phyloP scores from a whole-genome alignment of 2,888 invertebrate species.

The Empis stercorea region DNA sequence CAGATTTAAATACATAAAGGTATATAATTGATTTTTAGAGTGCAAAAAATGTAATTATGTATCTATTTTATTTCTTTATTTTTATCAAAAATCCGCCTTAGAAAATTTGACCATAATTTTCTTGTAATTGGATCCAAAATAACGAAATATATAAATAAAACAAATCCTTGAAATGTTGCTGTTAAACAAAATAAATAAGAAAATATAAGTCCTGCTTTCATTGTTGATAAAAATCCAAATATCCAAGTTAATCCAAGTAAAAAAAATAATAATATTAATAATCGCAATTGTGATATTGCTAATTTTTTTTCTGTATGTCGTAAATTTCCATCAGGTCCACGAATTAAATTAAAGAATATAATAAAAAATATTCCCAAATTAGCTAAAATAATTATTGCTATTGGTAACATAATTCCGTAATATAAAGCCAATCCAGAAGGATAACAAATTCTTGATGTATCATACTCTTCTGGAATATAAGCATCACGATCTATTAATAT shows the following conservation, averaged over 20 bases:
- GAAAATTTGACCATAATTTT: constrained; percentile 37
- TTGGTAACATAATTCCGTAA: constrained; percentile 41
- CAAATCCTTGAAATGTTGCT: constrained; percentile 48
- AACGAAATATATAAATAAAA: constrained; percentile 48
- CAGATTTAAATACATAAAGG: no score
- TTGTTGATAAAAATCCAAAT: constrained; percentile 45
- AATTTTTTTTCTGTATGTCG: constrained; percentile 26
- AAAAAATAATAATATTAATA: constrained; percentile 46
- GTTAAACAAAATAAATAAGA: constrained; percentile 51
- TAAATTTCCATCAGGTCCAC: constrained; percentile 40
- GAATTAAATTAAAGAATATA: constrained; percentile 40
- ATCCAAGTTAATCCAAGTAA: constrained; percentile 48
- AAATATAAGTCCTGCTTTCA: constrained; percentile 38
- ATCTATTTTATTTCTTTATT: not conserved
- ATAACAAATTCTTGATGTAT: constrained; percentile 39
- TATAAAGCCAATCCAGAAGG: constrained; percentile 40
- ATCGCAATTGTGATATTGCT: constrained; percentile 39
- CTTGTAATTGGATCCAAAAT: constrained; percentile 43
- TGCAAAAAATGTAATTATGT: no score
- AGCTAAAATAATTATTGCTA: constrained; percentile 39
- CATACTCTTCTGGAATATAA: constrained; percentile 33
- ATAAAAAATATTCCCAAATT: constrained; percentile 43
- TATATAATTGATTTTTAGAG: no score
- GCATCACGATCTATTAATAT: constrained; percentile 37
- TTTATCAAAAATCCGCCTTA: not conserved